Percentiles rank a stretch among this genome's conserved stretches.
phyloP scores from a whole-genome alignment of 2,113 vertebrate species.

The Acrocephalus kingi region DNA sequence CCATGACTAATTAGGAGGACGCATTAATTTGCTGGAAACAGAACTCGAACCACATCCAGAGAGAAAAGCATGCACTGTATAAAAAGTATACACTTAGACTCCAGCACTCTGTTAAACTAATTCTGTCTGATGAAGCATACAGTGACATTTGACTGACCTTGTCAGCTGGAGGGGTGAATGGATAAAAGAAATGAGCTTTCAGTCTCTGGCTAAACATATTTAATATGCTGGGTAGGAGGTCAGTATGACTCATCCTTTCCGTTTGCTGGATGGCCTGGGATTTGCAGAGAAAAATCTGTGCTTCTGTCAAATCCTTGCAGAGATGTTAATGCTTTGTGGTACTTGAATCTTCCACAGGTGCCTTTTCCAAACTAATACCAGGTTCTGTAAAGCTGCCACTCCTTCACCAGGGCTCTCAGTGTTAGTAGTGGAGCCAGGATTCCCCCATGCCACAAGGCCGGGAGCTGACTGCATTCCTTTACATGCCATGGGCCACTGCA shows the following conservation, averaged over 20 bases:
- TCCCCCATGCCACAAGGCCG: accelerated
- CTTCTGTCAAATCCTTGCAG: background rate
- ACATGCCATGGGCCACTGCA: accelerated
- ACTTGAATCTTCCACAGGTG: background rate
- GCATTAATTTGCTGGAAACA: background rate
- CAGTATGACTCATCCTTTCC: conserved; percentile 49
- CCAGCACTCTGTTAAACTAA: background rate
- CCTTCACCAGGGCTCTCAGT: background rate
- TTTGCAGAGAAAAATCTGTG: conserved; percentile 4
- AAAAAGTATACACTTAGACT: background rate
- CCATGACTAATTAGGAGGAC: background rate
- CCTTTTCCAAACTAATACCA: background rate
- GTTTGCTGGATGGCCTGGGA: background rate
- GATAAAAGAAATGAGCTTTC: conserved; percentile 44
- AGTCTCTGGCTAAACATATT: conserved; percentile 29
- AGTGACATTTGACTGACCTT: conserved; percentile 56
- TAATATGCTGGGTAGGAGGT: conserved; percentile 33
- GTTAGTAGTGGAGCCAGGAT: background rate
- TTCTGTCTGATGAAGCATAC: conserved; percentile 11
- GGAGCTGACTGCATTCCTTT: background rate
- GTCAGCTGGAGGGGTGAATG: conserved; percentile 3
- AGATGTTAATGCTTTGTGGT: background rate
- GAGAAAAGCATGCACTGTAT: background rate
- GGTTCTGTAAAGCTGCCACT: background rate
- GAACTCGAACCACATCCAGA: background rate